phyloP scores from a whole-genome alignment of 2,888 invertebrate genomes.

The Lycocerus yunnanus region DNA sequence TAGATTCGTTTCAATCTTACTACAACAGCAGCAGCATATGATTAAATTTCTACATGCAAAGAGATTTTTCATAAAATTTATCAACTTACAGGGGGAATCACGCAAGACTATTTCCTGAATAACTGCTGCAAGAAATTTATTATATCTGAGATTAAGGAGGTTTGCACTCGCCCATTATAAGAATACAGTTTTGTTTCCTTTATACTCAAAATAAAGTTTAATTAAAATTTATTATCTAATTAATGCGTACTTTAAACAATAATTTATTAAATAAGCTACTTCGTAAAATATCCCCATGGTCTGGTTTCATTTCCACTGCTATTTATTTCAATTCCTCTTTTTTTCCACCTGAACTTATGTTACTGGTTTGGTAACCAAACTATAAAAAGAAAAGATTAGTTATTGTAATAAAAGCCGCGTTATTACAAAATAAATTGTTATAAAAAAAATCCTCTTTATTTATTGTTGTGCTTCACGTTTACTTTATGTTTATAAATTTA shows the following conservation, averaged over 20 bases:
- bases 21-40: background rate
- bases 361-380: background rate
- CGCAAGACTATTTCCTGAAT: background rate
- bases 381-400: background rate
- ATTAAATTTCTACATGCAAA: background rate
- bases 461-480: background rate
- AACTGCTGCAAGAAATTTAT: background rate
- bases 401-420: background rate
- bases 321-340: background rate
- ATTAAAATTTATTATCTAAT: background rate
- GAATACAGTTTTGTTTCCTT: background rate
- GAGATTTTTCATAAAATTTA: background rate
- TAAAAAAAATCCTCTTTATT: background rate
- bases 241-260: background rate
- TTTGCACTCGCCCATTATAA: too few species aligned
- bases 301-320: background rate
- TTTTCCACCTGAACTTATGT: background rate
- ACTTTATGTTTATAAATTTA: background rate
- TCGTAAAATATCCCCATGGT: background rate
- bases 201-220: background rate
- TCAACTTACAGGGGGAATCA: background rate
- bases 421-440: background rate
- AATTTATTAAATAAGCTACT: background rate
- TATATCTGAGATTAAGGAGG: too few species aligned
- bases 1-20: background rate